phyloP scores from a whole-genome alignment of 2,113 vertebrate species.

The Zapornia atra region DNA sequence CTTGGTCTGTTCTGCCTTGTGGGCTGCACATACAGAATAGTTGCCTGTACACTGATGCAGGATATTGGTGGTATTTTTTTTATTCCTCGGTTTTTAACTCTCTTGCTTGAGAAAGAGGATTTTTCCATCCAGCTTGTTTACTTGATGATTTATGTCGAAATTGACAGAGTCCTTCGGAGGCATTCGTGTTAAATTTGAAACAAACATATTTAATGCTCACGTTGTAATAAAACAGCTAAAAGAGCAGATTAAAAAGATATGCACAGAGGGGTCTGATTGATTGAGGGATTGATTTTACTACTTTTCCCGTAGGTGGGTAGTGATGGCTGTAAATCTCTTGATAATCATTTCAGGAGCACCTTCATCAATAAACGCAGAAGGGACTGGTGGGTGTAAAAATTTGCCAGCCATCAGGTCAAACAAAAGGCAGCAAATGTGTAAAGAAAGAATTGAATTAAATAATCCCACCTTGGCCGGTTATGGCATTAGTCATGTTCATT shows the following conservation, averaged over 20 bases:
- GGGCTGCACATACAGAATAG: not conserved
- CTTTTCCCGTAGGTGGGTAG: constrained; percentile 59
- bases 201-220: constrained; percentile 64
- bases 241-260: constrained; percentile 66
- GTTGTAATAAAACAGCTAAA: constrained; percentile 70
- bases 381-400: constrained; percentile 61
- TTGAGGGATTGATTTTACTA: constrained; percentile 67
- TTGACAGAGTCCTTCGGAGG: constrained; percentile 54
- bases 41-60: not conserved
- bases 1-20: not conserved
- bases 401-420: constrained; percentile 57
- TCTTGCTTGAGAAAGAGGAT: not conserved
- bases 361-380: constrained; percentile 70
- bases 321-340: constrained; percentile 67
- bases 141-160: constrained; percentile 58
- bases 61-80: not conserved
- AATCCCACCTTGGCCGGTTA: constrained; percentile 25
- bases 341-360: constrained; percentile 70
- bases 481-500: constrained; percentile 12
- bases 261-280: constrained; percentile 63
- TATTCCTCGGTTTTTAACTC: not conserved
- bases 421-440: constrained; percentile 58
- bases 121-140: constrained; percentile 57
- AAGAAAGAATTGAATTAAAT: constrained; percentile 56
- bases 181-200: constrained; percentile 65